Base-by-base conservation (phyloP, 2,797 vertebrate genomes). In the Myioborus miniatus region DNA sequence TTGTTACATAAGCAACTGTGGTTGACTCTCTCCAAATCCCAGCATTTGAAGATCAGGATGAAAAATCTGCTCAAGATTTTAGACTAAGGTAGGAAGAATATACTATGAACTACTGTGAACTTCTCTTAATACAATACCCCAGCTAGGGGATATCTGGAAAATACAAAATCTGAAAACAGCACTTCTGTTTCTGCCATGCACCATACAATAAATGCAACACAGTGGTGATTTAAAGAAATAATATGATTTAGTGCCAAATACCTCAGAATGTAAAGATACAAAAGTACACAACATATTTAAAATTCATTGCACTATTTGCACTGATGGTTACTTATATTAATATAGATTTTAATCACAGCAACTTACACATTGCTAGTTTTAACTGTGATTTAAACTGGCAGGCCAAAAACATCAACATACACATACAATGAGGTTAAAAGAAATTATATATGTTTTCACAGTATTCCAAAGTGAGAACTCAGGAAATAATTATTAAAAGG, bases 1-100 rank as follows among this genome's bases (percentile, higher is more conserved):
- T n/a, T n/a, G 41, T 88, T 96, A 72, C 41, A 18, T 91, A 96
- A 93, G 56, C 81, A 85, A 72, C 62, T 63, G 44, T 71, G 49
- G 41, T 47, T 75, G 50, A 69, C 37, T 65, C 52, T 52, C 55
- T 79, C 43, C 37, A 63, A 70, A 49, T 90, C 44, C 39, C 68
- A 91, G 70, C 83, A 87, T 89, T 50, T 60, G 67, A 90, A 84
- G 53, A 82, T 26, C 34, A 58, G 27, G 30, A 88, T 58, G 13
- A 87, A 90, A 93, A 92, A 67, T 30, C 32, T 34, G 41, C 59
- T 93, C 15, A 30, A 30, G 15, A 63, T 74, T 90, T 93, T 53
- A 78, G 37, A 91, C 65, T 22, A 32, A 81, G 22, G 18, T 80
- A 83, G 43, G 55, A 86, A 88, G 5, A 88, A 64, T 30, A 82